phyloP scores from a whole-genome alignment of 2,797 vertebrate genomes.

The Momotus momota region DNA sequence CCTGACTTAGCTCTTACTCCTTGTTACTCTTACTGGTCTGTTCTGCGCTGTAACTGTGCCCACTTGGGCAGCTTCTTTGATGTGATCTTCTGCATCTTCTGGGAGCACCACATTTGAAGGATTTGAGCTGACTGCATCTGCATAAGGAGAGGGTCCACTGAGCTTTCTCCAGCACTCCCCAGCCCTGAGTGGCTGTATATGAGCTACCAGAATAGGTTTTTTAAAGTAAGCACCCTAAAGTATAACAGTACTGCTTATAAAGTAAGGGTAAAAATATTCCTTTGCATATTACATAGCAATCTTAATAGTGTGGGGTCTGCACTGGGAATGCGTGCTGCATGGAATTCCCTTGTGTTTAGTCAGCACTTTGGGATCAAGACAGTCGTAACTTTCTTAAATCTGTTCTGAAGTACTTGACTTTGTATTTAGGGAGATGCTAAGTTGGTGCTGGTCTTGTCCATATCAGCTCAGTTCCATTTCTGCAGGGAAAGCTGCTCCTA shows the following conservation, averaged over 20 bases:
- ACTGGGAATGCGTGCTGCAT: background rate
- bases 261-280: background rate
- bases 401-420: background rate
- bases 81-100: background rate
- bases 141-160: background rate
- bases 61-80: background rate
- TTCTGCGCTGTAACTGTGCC: background rate
- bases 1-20: background rate
- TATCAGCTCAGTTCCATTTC: background rate
- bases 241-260: background rate
- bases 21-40: background rate
- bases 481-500: background rate
- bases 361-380: background rate
- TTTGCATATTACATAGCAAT: background rate
- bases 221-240: background rate
- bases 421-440: background rate
- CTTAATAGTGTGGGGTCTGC: background rate
- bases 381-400: background rate
- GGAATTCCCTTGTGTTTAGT: background rate
- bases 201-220: background rate
- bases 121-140: background rate
- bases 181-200: background rate
- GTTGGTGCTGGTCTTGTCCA: background rate
- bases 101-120: rapidly evolving
- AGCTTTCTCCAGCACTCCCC: background rate